Evolutionary conservation across 2,888 invertebrate species (phyloP).

Genomic region (Stegana nigrithorax): DNA sequence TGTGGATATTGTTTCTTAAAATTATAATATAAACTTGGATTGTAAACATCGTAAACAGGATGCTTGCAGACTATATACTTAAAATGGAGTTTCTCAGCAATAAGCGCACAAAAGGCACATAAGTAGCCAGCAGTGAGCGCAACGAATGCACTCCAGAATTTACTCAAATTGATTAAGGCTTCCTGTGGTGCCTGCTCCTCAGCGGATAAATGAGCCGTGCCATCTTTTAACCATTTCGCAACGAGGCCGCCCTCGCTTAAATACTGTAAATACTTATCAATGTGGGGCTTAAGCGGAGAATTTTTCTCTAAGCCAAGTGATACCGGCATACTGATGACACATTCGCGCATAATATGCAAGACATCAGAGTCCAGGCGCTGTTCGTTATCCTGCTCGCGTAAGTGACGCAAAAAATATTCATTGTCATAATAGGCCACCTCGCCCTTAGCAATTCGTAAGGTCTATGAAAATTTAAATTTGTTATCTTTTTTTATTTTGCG

Average conservation of each 20-base stretch:
- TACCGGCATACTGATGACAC: slow-evolving; percentile 83
- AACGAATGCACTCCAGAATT: slow-evolving; percentile 82
- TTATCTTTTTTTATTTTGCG: neutral
- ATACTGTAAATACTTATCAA: slow-evolving; percentile 76
- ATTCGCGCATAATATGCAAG: slow-evolving; percentile 85
- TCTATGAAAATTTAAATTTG: slow-evolving; percentile 38
- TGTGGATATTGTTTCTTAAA: slow-evolving; percentile 49
- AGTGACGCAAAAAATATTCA: slow-evolving; percentile 76
- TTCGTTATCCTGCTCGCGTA: slow-evolving; percentile 70
- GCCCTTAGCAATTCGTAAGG: slow-evolving; percentile 76
- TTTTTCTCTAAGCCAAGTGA: slow-evolving; percentile 86
- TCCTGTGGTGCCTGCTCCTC: slow-evolving; percentile 76
- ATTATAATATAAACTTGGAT: slow-evolving; percentile 63
- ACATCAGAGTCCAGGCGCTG: slow-evolving; percentile 54
- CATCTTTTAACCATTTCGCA: slow-evolving; percentile 83
- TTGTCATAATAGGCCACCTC: slow-evolving; percentile 85
- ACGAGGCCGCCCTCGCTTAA: slow-evolving; percentile 82
- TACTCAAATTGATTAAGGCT: slow-evolving; percentile 81
- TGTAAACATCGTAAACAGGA: slow-evolving; percentile 78
- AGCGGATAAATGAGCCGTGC: slow-evolving; percentile 72
- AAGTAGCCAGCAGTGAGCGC: slow-evolving; percentile 79
- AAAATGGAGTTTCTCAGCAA: slow-evolving; percentile 78
- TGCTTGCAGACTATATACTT: slow-evolving; percentile 74
- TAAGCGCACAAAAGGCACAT: slow-evolving; percentile 72
- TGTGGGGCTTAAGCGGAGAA: slow-evolving; percentile 78